phyloP scores from a whole-genome alignment of 64 coral and sea anemone species.

The Porites lutea region DNA sequence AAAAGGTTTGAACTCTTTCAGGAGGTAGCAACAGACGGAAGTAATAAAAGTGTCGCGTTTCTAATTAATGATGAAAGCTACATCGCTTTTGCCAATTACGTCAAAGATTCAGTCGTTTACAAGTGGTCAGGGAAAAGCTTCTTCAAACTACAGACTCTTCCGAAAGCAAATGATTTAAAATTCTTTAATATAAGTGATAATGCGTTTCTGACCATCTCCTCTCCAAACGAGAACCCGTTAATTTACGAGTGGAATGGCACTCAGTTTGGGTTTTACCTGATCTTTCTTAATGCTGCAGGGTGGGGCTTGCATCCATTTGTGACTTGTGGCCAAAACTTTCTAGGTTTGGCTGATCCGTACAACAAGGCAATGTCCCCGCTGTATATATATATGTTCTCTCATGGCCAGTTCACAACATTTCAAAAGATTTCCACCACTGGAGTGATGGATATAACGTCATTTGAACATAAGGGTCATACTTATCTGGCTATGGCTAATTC shows the following conservation, averaged over 20 bases:
- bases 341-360: not conserved
- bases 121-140: not conserved
- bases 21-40: not conserved
- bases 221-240: not conserved
- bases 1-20: not conserved
- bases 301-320: not conserved
- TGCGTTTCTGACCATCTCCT: conserved; percentile 22
- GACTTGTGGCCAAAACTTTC: not conserved
- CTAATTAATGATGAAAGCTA: not conserved
- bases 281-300: not conserved
- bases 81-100: not conserved
- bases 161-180: conserved; percentile 14
- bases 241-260: conserved; percentile 16
- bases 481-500: conserved; percentile 9
- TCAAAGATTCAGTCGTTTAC: not conserved
- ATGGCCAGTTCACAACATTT: not conserved
- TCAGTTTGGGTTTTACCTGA: conserved; percentile 16
- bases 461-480: not conserved
- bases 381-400: not conserved
- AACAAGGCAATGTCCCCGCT: too few species aligned
- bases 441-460: too few species aligned
- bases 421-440: not conserved
- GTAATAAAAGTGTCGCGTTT: not conserved
- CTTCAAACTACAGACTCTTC: not conserved
- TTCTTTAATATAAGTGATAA: conserved; percentile 48